phyloP scores from a whole-genome alignment of 2,797 vertebrate species.

The Rhinogobio ventralis region DNA sequence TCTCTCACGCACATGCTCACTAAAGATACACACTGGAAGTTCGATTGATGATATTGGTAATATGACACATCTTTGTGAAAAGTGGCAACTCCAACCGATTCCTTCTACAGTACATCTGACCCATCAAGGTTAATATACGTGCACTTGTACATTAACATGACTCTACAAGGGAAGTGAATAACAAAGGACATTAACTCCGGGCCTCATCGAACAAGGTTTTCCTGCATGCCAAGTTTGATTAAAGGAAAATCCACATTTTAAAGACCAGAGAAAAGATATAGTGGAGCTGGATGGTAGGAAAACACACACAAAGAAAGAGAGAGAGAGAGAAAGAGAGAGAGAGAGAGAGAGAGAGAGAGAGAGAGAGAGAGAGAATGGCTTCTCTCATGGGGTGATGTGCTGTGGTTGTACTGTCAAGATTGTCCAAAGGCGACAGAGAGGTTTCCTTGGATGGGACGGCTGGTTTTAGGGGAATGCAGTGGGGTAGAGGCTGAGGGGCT shows the following conservation, averaged over 20 bases:
- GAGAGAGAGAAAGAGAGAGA: too few relatives aligned
- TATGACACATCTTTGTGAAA: constrained; percentile 33
- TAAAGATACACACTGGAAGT: constrained; percentile 27
- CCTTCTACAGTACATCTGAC: background rate
- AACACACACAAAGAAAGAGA: background rate
- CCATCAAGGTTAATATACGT: constrained; percentile 5
- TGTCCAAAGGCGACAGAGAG: constrained; percentile 23
- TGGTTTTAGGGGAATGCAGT: constrained; percentile 84
- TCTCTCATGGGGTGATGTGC: constrained; percentile 1
- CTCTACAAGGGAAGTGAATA: constrained; percentile 29
- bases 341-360: too few relatives aligned
- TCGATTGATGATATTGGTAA: constrained; percentile 25
- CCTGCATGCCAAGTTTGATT: constrained; percentile 20
- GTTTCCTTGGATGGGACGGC: constrained; percentile 32
- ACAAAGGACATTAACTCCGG: constrained; percentile 7
- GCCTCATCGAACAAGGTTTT: constrained; percentile 16
- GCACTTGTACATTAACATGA: background rate
- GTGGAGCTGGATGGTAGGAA: background rate
- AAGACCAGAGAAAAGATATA: constrained; percentile 11
- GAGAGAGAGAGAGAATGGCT: background rate
- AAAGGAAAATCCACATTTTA: constrained; percentile 24
- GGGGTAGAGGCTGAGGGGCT: constrained; percentile 96
- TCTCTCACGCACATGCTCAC: background rate
- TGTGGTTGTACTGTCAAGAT: constrained; percentile 18
- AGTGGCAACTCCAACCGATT: background rate